Percentiles rank a stretch among this genome's conserved stretches.
These are phyloP conservation scores for Leptosomus discolor DNA, from an alignment of 2,113 vertebrate genomes.

Conservation along the genomic window DNA sequence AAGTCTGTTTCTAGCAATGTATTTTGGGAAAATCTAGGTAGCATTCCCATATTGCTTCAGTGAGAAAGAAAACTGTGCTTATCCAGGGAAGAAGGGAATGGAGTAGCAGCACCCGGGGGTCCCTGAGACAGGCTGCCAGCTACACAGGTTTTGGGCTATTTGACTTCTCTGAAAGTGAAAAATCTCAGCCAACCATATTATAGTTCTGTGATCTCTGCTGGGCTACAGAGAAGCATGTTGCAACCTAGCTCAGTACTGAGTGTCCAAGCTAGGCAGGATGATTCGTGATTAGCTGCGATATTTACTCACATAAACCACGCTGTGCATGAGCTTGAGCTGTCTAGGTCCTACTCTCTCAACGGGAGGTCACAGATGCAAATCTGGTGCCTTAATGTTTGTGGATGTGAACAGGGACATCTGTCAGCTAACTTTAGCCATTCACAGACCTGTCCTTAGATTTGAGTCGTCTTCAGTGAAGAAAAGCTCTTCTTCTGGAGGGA, in stretches of 20 bases:
- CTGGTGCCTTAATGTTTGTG: background rate
- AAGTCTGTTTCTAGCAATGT: background rate
- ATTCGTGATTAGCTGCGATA: background rate
- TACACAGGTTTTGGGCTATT: background rate
- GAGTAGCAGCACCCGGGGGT: background rate
- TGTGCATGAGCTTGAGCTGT: background rate
- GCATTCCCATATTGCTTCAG: background rate
- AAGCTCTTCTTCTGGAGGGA: background rate
- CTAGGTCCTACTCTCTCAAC: background rate
- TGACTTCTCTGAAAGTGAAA: background rate
- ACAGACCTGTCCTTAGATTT: background rate
- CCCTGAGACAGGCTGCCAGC: background rate
- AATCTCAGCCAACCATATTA: background rate
- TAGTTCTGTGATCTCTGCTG: background rate
- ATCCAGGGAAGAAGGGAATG: rapidly evolving
- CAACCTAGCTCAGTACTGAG: background rate
- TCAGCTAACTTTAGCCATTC: background rate
- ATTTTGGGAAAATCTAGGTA: background rate
- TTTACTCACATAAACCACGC: rapidly evolving
- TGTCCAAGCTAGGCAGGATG: background rate
- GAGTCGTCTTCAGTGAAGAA: background rate
- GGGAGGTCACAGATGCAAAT: background rate
- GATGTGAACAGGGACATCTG: background rate
- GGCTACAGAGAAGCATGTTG: background rate
- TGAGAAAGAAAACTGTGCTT: background rate